Base-by-base conservation (phyloP, 2,113 vertebrate species). In the Salvator merianae region DNA sequence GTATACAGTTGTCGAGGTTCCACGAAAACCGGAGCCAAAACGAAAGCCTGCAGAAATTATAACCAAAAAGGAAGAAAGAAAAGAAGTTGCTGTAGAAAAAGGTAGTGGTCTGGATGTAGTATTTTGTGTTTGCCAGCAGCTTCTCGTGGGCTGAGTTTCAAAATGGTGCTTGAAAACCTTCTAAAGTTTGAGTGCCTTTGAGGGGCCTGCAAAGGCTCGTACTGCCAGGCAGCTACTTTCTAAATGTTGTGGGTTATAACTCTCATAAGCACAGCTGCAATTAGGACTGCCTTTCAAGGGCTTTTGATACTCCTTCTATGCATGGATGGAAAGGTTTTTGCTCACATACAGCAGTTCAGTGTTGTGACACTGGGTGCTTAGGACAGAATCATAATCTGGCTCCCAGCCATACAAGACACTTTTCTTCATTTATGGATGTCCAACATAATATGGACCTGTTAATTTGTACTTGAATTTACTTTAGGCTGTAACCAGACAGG, bases 21-120 rank as follows among this genome's bases (percentile, higher is more conserved):
- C 88, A 36, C 95, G 88, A 94, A 96, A 93, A 81, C 87, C 83
- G 1, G 90, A 95, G 78, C 91, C 95, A 74, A 88, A 93, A 28
- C 69, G 10, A 76, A 95, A 95, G 40, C 59, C 82, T 76, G 85
- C 93, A 59, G 34, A 88, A 32, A 86, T 92, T 90, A 62, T 87
- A 90, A 89, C 90, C 66, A 96, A 96, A 83, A 96, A 87, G 89
- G 96, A 95, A 86, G 92, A 87, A 88, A 94, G 94, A 94, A 97
- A 97, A 89, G 93, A 95, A 93, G 87, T 89, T 40, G 85, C 91
- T 1, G 84, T 92, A 78, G 86, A 88, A 84, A 94, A 84, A 98
- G 97, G 97, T 99, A 97, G 18, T 90, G 94, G 77, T 65, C 22
- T 47, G 2, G 43, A 47, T 62, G 84, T 34, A 47, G 83, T 77